Conservation (phyloP, 2,888 invertebrate genomes). For the Eurytoma californica region DNA sequence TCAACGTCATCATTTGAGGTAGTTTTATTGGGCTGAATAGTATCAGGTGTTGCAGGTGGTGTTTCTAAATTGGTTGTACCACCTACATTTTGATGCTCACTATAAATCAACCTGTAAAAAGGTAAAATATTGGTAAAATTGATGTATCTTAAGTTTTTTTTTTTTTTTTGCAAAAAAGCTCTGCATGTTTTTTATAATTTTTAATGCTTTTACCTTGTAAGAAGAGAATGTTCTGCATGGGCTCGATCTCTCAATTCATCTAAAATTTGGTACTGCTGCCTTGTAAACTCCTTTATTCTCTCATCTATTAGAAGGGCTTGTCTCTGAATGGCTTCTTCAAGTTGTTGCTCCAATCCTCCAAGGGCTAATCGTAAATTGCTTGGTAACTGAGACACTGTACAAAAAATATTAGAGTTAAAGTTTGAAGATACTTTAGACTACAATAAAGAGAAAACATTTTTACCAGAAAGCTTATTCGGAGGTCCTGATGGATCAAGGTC, state of each 20-base stretch:
- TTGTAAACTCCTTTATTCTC: slow-evolving; percentile 84
- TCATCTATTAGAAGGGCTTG: slow-evolving; percentile 85
- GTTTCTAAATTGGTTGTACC: slow-evolving; percentile 57
- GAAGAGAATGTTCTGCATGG: slow-evolving; percentile 83
- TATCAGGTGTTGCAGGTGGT: slow-evolving; percentile 63
- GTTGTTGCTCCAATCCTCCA: slow-evolving; percentile 80
- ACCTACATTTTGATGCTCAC: slow-evolving; percentile 43
- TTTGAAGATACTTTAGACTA: neutral
- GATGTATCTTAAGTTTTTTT: neutral
- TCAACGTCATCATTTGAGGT: slow-evolving; percentile 63
- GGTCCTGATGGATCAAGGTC: slow-evolving; percentile 72
- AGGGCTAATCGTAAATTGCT: slow-evolving; percentile 78
- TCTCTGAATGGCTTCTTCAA: slow-evolving; percentile 82
- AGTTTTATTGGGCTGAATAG: slow-evolving; percentile 61
- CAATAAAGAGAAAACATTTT: slow-evolving; percentile 36
- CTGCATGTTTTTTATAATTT: neutral
- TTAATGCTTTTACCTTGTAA: slow-evolving; percentile 77
- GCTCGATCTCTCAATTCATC: slow-evolving; percentile 85
- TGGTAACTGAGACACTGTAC: slow-evolving; percentile 74
- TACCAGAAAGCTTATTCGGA: slow-evolving; percentile 70
- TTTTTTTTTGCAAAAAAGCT: neutral
- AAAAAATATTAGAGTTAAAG: slow-evolving; percentile 12
- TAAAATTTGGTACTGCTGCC: slow-evolving; percentile 84
- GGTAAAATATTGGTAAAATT: slow-evolving; percentile 15
- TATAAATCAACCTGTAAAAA: slow-evolving; percentile 50